Evolutionary conservation across 30 jellyfish, hydroid and myxozoan species (phyloP).

Genomic region (Nemopilema nomurai): DNA sequence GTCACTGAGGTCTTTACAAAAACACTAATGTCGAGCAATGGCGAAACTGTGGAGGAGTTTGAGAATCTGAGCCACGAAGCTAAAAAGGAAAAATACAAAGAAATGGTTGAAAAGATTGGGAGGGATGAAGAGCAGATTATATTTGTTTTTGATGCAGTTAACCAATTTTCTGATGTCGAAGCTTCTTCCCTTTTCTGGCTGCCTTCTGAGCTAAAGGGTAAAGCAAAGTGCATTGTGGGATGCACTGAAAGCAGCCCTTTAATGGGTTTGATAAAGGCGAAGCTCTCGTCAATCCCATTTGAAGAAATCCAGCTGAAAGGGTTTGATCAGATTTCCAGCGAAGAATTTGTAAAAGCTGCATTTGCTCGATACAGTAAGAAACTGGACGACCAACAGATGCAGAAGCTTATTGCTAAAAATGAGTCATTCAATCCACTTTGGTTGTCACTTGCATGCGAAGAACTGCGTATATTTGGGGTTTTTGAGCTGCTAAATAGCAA

Average conservation of each 20-base stretch:
- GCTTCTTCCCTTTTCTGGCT: slow-evolving; percentile 64
- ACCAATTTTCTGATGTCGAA: slow-evolving; percentile 61
- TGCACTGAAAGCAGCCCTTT: slow-evolving; percentile 65
- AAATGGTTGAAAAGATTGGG: slow-evolving; percentile 6
- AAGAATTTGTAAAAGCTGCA: slow-evolving; percentile 17
- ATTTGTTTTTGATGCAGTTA: slow-evolving; percentile 78
- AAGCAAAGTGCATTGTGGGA: slow-evolving; percentile 56
- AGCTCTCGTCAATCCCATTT: not conserved
- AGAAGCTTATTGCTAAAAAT: slow-evolving; percentile 27
- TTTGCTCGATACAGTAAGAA: slow-evolving; percentile 73
- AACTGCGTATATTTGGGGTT: slow-evolving; percentile 83
- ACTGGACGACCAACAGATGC: slow-evolving; percentile 76
- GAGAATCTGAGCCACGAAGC: slow-evolving; percentile 12
- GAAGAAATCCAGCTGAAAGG: slow-evolving; percentile 48
- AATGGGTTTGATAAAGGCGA: not conserved
- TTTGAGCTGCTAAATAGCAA: slow-evolving; percentile 71
- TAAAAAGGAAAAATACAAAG: slow-evolving; percentile 13
- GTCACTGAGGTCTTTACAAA: slow-evolving; percentile 45
- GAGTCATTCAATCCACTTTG: slow-evolving; percentile 84
- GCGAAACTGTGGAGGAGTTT: slow-evolving; percentile 14
- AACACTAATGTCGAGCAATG: slow-evolving; percentile 15
- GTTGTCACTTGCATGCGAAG: slow-evolving; percentile 92
- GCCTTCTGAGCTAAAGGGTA: slow-evolving; percentile 59
- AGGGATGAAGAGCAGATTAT: slow-evolving; percentile 17
- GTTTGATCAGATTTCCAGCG: slow-evolving; percentile 30